A percentile compares a stretch with the other conserved stretches of the same genome.
These are phyloP conservation scores for Plestiodon gilberti DNA, from an alignment of 2,113 vertebrate genomes.

Conservation along the genomic window DNA sequence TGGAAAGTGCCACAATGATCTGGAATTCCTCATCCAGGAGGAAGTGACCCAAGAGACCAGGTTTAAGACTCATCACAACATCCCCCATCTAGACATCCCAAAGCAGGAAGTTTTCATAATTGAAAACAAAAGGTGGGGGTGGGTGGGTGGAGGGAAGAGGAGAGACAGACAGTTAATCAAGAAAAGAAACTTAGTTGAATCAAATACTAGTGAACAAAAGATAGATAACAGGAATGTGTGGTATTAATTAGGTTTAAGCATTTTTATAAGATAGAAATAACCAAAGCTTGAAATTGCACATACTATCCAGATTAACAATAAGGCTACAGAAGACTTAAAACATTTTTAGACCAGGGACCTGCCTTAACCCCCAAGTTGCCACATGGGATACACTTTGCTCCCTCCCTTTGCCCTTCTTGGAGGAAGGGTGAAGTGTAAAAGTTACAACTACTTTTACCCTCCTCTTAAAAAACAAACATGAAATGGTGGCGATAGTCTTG, in stretches of 20 bases:
- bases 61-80: not conserved
- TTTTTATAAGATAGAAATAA: not conserved
- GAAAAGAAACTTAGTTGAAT: not conserved
- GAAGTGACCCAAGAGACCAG: not conserved
- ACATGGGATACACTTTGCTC: not conserved
- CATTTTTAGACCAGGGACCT: not conserved
- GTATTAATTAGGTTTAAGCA: no score
- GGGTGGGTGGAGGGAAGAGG: no score
- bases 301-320: not conserved
- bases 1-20: not conserved
- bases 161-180: not conserved
- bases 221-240: not conserved
- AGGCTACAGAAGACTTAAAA: not conserved
- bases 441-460: no score
- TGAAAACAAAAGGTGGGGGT: no score
- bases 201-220: not conserved
- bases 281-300: not conserved
- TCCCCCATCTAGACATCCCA: not conserved
- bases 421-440: no score
- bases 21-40: constrained; percentile 8
- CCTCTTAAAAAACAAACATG: not conserved
- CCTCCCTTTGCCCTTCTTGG: not conserved
- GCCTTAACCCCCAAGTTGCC: not conserved
- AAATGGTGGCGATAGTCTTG: not conserved
- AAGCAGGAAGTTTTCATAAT: not conserved